A percentile compares a stretch with the other conserved stretches of the same genome.
Evolutionary conservation across 2,113 vertebrate genomes (phyloP).

Genomic region (Rhabdornis inornatus): DNA sequence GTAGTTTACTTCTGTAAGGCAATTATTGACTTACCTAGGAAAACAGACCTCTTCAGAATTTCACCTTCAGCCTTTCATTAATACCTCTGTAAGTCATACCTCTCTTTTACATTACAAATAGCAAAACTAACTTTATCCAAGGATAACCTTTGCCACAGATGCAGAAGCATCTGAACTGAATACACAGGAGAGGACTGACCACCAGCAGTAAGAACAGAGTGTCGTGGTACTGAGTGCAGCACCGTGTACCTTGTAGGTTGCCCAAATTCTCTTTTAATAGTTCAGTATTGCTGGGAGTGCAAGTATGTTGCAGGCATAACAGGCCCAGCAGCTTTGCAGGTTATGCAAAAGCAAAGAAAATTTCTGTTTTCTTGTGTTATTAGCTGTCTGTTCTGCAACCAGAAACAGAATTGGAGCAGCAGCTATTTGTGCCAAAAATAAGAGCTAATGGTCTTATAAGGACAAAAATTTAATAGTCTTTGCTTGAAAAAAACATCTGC

Average conservation of each 20-base stretch:
- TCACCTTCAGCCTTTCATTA: not conserved
- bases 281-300: not conserved
- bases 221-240: rapidly evolving
- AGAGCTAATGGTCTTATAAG: not conserved
- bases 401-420: not conserved
- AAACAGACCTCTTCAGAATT: not conserved
- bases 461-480: not conserved
- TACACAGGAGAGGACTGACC: not conserved
- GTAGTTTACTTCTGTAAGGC: not conserved
- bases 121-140: not conserved
- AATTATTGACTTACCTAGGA: not conserved
- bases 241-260: not conserved
- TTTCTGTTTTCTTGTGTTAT: not conserved
- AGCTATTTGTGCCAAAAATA: not conserved
- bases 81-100: not conserved
- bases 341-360: not conserved
- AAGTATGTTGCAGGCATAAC: not conserved
- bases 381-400: not conserved
- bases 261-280: not conserved
- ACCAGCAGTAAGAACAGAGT: not conserved
- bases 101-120: not conserved
- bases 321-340: not conserved
- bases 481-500: not conserved
- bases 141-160: not conserved
- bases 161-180: not conserved